Evolutionary conservation across 2,888 invertebrate species (phyloP).

Genomic region (Eudemis profundana): DNA sequence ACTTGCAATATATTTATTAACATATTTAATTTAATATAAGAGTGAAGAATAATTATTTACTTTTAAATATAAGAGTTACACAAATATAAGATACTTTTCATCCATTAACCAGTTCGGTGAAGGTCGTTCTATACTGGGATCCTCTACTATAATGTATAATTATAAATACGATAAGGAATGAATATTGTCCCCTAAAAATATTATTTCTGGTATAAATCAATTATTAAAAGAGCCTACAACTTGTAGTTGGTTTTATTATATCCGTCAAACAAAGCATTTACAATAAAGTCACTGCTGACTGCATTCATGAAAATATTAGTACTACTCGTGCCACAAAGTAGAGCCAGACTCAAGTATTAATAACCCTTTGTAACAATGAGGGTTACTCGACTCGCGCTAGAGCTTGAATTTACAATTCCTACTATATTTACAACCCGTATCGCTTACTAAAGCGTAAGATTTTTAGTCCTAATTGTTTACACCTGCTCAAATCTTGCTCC

Average conservation of each 20-base stretch:
- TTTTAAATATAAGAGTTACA: too few species aligned
- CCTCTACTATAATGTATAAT: too few species aligned
- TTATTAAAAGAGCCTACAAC: too few species aligned
- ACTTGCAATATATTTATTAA: too few species aligned
- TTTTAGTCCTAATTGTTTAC: constrained; percentile 27
- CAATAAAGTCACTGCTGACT: constrained; percentile 9
- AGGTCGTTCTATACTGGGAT: too few species aligned
- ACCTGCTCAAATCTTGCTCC: constrained; percentile 47
- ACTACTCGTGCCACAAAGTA: constrained; percentile 23
- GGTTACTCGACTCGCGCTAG: constrained; percentile 19
- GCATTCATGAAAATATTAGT: constrained; percentile 11
- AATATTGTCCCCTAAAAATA: too few species aligned
- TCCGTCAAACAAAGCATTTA: constrained; percentile 13
- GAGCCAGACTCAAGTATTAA: constrained; percentile 35
- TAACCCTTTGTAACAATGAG: constrained; percentile 40
- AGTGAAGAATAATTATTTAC: too few species aligned
- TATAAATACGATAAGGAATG: too few species aligned
- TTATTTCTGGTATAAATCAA: too few species aligned
- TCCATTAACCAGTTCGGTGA: too few species aligned
- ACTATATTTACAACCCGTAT: constrained; percentile 9
- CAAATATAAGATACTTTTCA: too few species aligned
- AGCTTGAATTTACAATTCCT: constrained; percentile 26
- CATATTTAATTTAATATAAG: too few species aligned
- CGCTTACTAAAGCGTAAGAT: not conserved
- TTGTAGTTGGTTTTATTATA: constrained; percentile 11